Base-by-base conservation (phyloP, 2,888 invertebrate genomes). In the Aspidiotus destructor region DNA sequence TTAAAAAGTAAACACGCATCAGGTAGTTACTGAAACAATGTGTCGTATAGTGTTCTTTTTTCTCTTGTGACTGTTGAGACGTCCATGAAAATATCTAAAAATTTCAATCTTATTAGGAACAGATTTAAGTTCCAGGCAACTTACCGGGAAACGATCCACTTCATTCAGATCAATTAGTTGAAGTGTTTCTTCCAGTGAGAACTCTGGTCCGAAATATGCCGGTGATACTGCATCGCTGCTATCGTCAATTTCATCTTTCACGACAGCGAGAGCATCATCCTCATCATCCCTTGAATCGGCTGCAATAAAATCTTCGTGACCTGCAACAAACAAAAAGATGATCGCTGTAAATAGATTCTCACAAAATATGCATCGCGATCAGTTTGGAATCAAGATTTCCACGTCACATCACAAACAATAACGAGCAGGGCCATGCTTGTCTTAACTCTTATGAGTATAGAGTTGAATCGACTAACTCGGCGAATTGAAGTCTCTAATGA, bases 101-200 rank as follows among this genome's bases (percentile, higher is more conserved):
- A 52, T 52, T 52, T 52, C 52, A 1, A 2, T n/a, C 52, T 52
- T 52, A 52, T 52, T n/a, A 15, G n/a, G 52, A 5, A 13, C 5
- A 11, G 52, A 52, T 15, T 52, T 55, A 55, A 55, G 10, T 13
- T 11, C 48, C n/a, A 11, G 48, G 10, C 6, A 13, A 41, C 64
- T 15, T 7, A 64, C 64, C 57, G 54, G 64, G 13, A 13, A 64
- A 57, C 53, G 64, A 57, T 64, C 64, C 52, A 79, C 80, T 75
- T 85, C 85, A 74, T 87, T 85, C 74, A 87, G 82, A 73, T 85
- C 87, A n/a, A 86, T 86, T 58, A 87, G 81, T 75, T 86, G 85
- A 8, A 88, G 81, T 53, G 87, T 86, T 76, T 87, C 87, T 76
- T 87, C 87, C 61, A 88, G 82, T 62, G 86, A 83, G 73, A 85